Percentiles rank a stretch among this genome's conserved stretches.
Evolutionary conservation across 2,888 invertebrate species (phyloP).

Genomic region (Scaeva pyrastri): DNA sequence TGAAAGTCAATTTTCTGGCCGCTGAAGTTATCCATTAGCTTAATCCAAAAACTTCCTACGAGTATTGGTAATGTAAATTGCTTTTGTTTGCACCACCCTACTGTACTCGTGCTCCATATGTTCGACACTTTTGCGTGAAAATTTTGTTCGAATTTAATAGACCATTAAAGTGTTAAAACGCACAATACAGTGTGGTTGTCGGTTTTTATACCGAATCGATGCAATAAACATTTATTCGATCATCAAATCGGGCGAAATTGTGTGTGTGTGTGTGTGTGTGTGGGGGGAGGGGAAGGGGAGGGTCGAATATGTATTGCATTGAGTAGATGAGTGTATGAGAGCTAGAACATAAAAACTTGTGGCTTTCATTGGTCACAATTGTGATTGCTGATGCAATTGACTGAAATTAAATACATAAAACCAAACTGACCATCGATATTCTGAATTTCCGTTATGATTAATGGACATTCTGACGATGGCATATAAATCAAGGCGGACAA

Average conservation of each 20-base stretch:
- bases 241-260: not conserved
- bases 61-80: too few species aligned
- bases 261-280: too few species aligned
- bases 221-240: constrained; percentile 45
- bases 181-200: constrained; percentile 27
- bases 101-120: too few species aligned
- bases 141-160: constrained; percentile 23
- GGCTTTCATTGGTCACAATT: constrained; percentile 18
- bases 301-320: not conserved
- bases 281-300: too few species aligned
- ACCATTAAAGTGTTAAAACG: constrained; percentile 57
- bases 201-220: constrained; percentile 7
- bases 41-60: too few species aligned
- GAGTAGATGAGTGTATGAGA: not conserved
- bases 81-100: too few species aligned
- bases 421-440: constrained; percentile 36
- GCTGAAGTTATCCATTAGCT: too few species aligned
- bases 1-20: too few species aligned
- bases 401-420: constrained; percentile 46
- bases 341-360: constrained; percentile 1
- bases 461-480: constrained; percentile 37
- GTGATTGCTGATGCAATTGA: constrained; percentile 58
- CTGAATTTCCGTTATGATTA: constrained; percentile 57
- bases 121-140: not conserved
- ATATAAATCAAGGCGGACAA: constrained; percentile 46